Percentiles rank a stretch among this genome's conserved stretches.
phyloP scores from a whole-genome alignment of 2,888 invertebrate genomes.

The Apamea monoglypha region DNA sequence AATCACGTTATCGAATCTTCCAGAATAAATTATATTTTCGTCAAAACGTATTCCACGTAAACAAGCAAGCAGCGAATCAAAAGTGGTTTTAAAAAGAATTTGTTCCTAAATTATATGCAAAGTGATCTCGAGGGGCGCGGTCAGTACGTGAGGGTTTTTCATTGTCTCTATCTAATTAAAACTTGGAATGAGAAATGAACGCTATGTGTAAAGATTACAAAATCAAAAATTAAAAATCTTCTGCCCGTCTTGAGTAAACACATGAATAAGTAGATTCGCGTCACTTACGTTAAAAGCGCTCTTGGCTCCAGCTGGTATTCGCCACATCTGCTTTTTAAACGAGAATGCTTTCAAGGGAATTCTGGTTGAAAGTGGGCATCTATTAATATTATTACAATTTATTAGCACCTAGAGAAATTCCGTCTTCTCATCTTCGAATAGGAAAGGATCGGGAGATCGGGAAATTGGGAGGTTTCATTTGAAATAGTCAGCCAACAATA shows the following conservation, averaged over 20 bases:
- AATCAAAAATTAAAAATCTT: constrained; percentile 57
- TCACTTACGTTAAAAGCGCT: constrained; percentile 61
- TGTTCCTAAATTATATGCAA: constrained; percentile 62
- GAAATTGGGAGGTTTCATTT: neutral
- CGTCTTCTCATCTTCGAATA: neutral
- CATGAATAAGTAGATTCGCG: constrained; percentile 57
- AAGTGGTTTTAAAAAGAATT: constrained; percentile 43
- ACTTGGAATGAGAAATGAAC: constrained; percentile 63
- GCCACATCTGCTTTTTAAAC: constrained; percentile 62
- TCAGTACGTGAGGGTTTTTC: constrained; percentile 64
- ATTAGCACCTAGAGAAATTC: constrained; percentile 32
- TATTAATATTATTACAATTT: constrained; percentile 58
- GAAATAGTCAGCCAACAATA: neutral
- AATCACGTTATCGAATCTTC: neutral
- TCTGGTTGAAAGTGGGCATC: constrained; percentile 46
- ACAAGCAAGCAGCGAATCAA: constrained; percentile 21
- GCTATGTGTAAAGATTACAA: constrained; percentile 60
- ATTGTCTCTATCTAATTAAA: constrained; percentile 65
- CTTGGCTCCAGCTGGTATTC: constrained; percentile 54
- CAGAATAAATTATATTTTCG: no score
- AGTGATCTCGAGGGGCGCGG: constrained; percentile 52
- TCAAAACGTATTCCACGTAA: constrained; percentile 7
- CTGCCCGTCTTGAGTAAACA: constrained; percentile 48
- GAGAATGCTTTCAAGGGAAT: constrained; percentile 57
- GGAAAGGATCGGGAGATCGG: neutral